These are phyloP conservation scores for Uropetala carovei DNA, from an alignment of 2,888 invertebrate genomes.

Conservation along the genomic window DNA sequence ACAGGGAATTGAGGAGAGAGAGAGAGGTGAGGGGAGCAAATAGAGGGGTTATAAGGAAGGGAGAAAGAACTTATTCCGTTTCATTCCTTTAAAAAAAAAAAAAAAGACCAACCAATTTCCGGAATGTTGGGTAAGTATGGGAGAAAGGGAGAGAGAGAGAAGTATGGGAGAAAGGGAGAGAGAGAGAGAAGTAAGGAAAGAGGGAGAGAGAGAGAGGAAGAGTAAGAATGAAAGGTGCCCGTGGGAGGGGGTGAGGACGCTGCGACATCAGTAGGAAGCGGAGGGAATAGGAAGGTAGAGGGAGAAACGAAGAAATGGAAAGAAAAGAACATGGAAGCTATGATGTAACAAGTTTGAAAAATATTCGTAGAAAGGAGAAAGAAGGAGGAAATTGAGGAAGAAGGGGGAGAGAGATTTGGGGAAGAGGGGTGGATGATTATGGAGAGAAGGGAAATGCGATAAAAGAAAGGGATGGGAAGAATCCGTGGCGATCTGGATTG, in stretches of 20 bases:
- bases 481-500: no score
- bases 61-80: neutral
- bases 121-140: neutral
- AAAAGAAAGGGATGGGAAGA: no score
- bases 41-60: no score
- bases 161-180: slow-evolving; percentile 2
- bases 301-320: neutral
- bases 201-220: neutral
- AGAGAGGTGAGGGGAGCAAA: neutral
- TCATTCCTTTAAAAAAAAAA: slow-evolving; percentile 2
- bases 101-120: neutral
- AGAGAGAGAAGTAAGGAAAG: no score
- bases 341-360: no score
- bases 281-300: neutral
- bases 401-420: no score
- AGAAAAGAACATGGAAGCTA: no score
- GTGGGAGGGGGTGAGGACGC: neutral
- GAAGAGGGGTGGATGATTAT: no score
- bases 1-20: neutral
- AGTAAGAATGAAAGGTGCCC: neutral
- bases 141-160: neutral
- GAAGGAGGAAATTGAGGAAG: no score
- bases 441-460: no score
- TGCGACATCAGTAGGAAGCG: neutral
- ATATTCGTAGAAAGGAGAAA: no score